A percentile compares a stretch with the other conserved stretches of the same genome.
Evolutionary conservation across 2,888 invertebrate species (phyloP).

Genomic region (Hyles lineata): DNA sequence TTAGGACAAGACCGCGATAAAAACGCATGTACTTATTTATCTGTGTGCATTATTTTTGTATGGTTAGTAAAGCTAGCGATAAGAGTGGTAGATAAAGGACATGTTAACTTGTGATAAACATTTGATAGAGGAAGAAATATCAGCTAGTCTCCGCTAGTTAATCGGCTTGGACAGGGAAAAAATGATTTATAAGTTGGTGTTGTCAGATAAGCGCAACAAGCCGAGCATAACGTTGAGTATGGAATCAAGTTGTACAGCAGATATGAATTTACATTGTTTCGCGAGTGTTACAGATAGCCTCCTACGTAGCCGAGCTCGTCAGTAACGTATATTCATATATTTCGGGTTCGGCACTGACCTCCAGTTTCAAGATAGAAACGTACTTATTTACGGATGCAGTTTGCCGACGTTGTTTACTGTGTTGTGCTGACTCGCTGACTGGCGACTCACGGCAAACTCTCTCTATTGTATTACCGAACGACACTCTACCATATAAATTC

Average conservation of each 20-base stretch:
- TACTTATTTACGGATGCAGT: conserved; percentile 70
- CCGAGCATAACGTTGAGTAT: conserved; percentile 31
- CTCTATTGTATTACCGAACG: conserved; percentile 42
- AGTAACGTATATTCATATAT: neutral
- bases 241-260: conserved; percentile 30
- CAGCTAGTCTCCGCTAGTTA: conserved; percentile 52
- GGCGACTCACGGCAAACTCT: conserved; percentile 49
- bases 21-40: conserved; percentile 36
- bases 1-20: conserved; percentile 61
- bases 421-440: conserved; percentile 51
- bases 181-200: conserved; percentile 51
- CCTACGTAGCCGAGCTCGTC: neutral
- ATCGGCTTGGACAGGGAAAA: conserved; percentile 48
- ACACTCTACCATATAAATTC: neutral
- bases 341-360: neutral
- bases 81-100: conserved; percentile 59
- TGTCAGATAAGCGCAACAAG: conserved; percentile 36
- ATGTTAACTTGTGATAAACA: conserved; percentile 53
- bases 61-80: conserved; percentile 64
- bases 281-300: neutral
- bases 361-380: conserved; percentile 53
- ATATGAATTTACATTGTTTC: conserved; percentile 10
- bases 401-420: conserved; percentile 68
- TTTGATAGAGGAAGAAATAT: conserved; percentile 47
- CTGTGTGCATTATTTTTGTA: conserved; percentile 63